These are phyloP conservation scores for Ursus arctos DNA, from an alignment of 2,113 vertebrate species.

Conservation along the genomic window DNA sequence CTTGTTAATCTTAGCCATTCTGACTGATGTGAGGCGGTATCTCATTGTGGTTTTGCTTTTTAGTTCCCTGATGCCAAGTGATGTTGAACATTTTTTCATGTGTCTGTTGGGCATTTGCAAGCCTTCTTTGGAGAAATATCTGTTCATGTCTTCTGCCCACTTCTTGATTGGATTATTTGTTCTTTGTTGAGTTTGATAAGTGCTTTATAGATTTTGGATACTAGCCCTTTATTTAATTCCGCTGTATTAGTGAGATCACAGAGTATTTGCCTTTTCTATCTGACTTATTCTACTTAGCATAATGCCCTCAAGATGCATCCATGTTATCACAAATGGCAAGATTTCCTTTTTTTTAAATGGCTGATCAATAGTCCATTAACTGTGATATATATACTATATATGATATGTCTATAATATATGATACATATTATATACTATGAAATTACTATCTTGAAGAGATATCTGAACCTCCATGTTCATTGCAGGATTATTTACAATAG, in stretches of 20 bases:
- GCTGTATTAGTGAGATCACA: neutral
- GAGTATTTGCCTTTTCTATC: neutral
- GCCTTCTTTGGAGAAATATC: too few relatives aligned
- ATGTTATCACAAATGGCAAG: neutral
- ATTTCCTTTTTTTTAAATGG: neutral
- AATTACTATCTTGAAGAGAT: neutral
- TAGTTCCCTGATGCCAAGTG: too few relatives aligned
- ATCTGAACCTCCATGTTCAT: neutral
- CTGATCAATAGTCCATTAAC: neutral
- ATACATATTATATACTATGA: neutral
- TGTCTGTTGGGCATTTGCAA: too few relatives aligned
- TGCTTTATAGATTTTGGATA: too few relatives aligned
- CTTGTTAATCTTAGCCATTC: too few relatives aligned
- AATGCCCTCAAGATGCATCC: neutral
- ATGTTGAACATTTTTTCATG: too few relatives aligned
- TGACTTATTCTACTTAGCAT: neutral
- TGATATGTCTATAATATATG: neutral
- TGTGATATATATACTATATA: neutral
- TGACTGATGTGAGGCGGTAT: too few relatives aligned
- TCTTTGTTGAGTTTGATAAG: too few relatives aligned
- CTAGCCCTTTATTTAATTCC: neutral
- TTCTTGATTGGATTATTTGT: too few relatives aligned
- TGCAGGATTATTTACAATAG: neutral
- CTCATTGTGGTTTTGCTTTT: too few relatives aligned
- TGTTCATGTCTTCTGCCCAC: too few relatives aligned